Conservation (phyloP, 2,888 invertebrate species). For the Hyposoter didymator region DNA sequence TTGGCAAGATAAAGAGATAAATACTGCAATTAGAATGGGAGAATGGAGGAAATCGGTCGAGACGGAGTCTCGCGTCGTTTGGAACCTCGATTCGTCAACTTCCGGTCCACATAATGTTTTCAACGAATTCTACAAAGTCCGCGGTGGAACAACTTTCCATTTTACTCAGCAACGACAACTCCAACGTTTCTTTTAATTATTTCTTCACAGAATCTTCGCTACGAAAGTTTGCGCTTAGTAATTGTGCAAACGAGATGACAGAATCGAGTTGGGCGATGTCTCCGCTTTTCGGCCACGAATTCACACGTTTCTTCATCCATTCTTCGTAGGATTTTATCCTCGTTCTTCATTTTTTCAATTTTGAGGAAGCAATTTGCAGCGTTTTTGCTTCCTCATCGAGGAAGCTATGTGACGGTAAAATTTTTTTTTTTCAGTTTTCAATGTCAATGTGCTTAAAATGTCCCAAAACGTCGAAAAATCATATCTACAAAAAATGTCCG, state of each 20-base stretch:
- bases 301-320: slow-evolving; percentile 18
- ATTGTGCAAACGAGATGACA: slow-evolving; percentile 44
- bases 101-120: slow-evolving; percentile 40
- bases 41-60: neutral
- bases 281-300: slow-evolving; percentile 12
- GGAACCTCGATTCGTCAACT: slow-evolving; percentile 11
- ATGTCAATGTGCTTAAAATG: too few species aligned
- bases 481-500: too few species aligned
- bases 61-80: slow-evolving; percentile 20
- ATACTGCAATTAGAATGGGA: slow-evolving; percentile 21
- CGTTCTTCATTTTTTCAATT: too few species aligned
- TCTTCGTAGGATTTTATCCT: too few species aligned
- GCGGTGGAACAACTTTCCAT: slow-evolving; percentile 18
- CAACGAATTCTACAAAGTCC: slow-evolving; percentile 39
- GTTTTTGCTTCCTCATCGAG: too few species aligned
- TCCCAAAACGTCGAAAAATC: too few species aligned
- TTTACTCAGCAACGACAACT: slow-evolving; percentile 5
- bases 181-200: slow-evolving; percentile 2
- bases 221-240: slow-evolving; percentile 7
- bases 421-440: too few species aligned
- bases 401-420: too few species aligned
- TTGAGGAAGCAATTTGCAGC: too few species aligned
- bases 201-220: slow-evolving; percentile 38
- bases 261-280: slow-evolving; percentile 19
- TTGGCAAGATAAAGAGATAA: slow-evolving; percentile 2